Evolutionary conservation across 2,113 vertebrate species (phyloP).

Genomic region (Hippopotamus amphibius): DNA sequence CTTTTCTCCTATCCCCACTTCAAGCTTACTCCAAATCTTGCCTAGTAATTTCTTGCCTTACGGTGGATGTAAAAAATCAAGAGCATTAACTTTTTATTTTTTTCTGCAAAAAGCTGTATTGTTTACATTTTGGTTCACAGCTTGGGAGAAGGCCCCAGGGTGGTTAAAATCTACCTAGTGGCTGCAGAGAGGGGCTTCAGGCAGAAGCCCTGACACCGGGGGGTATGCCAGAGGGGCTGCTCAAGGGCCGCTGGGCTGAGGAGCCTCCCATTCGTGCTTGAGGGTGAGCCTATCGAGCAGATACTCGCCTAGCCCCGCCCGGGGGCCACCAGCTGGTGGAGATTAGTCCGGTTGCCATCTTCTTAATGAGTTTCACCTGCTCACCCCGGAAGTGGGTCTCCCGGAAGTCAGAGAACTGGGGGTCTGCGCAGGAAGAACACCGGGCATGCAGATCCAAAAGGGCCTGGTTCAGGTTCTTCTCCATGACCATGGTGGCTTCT

Average conservation of each 20-base stretch:
- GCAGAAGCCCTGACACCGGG: neutral
- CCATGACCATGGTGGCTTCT: fast-evolving
- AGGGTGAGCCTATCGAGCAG: neutral
- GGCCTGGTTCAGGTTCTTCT: neutral
- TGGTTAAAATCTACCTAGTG: neutral
- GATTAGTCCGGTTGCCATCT: neutral
- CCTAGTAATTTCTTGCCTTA: neutral
- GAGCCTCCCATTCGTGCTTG: neutral
- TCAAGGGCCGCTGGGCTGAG: neutral
- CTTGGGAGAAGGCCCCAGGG: neutral
- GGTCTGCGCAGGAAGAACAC: neutral
- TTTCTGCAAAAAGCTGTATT: neutral
- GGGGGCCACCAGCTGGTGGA: neutral
- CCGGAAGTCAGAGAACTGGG: neutral
- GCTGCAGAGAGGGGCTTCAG: neutral
- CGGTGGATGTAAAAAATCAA: neutral
- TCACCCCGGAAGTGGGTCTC: neutral
- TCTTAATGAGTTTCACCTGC: neutral
- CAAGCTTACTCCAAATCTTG: neutral
- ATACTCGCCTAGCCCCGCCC: neutral
- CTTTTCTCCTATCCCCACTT: neutral
- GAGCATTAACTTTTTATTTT: neutral
- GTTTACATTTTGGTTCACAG: neutral
- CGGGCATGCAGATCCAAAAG: neutral
- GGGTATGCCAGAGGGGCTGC: neutral